Evolutionary conservation across 2,113 vertebrate genomes (phyloP).

Genomic region (Lophius piscatorius): DNA sequence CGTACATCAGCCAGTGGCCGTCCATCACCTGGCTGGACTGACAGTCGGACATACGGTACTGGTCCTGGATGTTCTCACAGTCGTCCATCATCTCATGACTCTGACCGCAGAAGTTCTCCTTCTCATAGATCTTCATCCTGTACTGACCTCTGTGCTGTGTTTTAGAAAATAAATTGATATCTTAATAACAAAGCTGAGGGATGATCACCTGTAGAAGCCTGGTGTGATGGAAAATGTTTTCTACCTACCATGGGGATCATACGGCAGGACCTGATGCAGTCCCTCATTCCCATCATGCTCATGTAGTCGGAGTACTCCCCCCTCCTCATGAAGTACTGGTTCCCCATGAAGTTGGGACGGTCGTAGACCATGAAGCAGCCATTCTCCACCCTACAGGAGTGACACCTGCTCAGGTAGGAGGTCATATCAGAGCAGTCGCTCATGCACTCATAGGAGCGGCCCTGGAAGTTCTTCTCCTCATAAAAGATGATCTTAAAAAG

Average conservation of each 20-base stretch:
- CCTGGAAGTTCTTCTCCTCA: conserved; percentile 76
- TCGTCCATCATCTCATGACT: conserved; percentile 70
- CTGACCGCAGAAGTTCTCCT: conserved; percentile 70
- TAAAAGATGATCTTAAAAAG: conserved; percentile 70
- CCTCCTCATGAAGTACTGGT: conserved; percentile 71
- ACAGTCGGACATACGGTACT: conserved; percentile 72
- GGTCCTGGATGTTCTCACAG: conserved; percentile 72
- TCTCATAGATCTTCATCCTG: conserved; percentile 74
- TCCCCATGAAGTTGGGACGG: conserved; percentile 75
- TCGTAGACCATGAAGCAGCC: conserved; percentile 78
- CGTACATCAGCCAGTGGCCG: conserved; percentile 81
- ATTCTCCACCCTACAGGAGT: conserved; percentile 68
- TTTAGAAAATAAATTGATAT: background rate
- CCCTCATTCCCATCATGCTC: conserved; percentile 70
- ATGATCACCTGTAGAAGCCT: too few relatives aligned
- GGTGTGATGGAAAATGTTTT: background rate
- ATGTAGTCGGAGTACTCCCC: conserved; percentile 75
- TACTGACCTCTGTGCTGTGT: conserved; percentile 50
- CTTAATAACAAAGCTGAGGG: background rate
- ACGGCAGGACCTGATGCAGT: conserved; percentile 72
- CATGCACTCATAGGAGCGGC: conserved; percentile 70
- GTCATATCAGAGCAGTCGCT: conserved; percentile 71
- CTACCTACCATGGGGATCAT: conserved; percentile 64
- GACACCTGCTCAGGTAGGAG: conserved; percentile 66
- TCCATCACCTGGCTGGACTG: conserved; percentile 78